phyloP scores from a whole-genome alignment of 2,797 vertebrate genomes.

The Peromyscus melanophrys region DNA sequence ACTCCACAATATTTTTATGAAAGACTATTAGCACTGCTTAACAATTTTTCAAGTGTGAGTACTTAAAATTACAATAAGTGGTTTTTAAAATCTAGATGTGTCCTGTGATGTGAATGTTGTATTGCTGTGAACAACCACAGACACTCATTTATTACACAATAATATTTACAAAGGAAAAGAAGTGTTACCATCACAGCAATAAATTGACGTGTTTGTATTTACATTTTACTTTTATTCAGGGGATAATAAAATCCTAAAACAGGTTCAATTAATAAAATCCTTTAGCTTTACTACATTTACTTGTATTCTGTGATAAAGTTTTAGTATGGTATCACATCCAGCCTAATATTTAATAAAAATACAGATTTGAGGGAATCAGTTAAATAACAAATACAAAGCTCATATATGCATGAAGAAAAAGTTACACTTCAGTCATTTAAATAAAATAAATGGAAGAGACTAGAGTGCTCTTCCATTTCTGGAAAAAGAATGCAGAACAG shows the following conservation, averaged over 20 bases:
- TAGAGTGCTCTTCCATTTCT: not conserved
- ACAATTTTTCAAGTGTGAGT: constrained; percentile 1
- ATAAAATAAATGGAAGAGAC: not conserved
- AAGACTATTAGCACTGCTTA: not conserved
- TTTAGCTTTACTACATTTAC: not conserved
- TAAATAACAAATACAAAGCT: not conserved
- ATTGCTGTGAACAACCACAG: constrained; percentile 18
- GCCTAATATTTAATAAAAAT: not conserved
- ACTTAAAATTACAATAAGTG: constrained; percentile 56
- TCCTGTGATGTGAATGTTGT: not conserved
- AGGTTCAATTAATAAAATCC: not conserved
- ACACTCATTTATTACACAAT: constrained; percentile 17
- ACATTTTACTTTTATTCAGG: not conserved
- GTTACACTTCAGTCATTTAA: not conserved
- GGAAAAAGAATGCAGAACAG: not conserved
- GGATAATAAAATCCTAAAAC: constrained; percentile 53
- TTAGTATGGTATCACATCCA: not conserved
- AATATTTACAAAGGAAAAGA: constrained; percentile 52
- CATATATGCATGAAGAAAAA: not conserved
- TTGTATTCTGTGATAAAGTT: not conserved
- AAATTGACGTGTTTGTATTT: not conserved
- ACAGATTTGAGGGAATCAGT: not conserved
- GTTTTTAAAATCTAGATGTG: constrained; percentile 48
- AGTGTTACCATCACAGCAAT: not conserved
- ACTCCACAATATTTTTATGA: constrained; percentile 43